Evolutionary conservation across 1,140 invertebrate genomes (phyloP).

Genomic region (Akabosia matsudoensis): DNA sequence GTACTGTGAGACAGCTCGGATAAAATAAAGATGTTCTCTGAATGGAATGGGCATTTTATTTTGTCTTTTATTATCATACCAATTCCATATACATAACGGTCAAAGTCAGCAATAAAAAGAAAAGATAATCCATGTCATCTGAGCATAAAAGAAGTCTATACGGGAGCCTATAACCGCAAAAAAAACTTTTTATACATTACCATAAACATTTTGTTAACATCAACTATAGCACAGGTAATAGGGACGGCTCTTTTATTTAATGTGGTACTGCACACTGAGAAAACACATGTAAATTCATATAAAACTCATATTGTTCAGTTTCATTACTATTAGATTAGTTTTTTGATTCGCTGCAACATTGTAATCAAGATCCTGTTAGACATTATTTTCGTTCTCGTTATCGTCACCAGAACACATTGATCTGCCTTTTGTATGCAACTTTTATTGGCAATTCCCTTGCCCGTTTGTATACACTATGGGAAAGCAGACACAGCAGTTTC

Average conservation of each 20-base stretch:
- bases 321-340: too few relatives aligned
- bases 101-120: constrained; percentile 9
- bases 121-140: constrained; percentile 10
- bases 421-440: not conserved
- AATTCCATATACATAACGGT: constrained; percentile 11
- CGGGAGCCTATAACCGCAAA: not conserved
- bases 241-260: not conserved
- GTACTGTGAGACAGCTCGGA: too few relatives aligned
- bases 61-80: not conserved
- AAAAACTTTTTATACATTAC: not conserved
- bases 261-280: not conserved
- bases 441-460: not conserved
- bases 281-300: not conserved
- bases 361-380: not conserved
- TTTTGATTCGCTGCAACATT: constrained; percentile 1
- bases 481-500: too few relatives aligned
- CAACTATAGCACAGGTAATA: not conserved
- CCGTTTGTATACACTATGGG: too few relatives aligned
- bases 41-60: not conserved
- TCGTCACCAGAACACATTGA: not conserved
- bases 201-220: constrained; percentile 12
- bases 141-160: not conserved
- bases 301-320: not conserved
- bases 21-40: not conserved
- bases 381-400: not conserved